A percentile compares a stretch with the other conserved stretches of the same genome.
Evolutionary conservation across 2,113 vertebrate genomes (phyloP).

Genomic region (Micronycteris hirsuta): DNA sequence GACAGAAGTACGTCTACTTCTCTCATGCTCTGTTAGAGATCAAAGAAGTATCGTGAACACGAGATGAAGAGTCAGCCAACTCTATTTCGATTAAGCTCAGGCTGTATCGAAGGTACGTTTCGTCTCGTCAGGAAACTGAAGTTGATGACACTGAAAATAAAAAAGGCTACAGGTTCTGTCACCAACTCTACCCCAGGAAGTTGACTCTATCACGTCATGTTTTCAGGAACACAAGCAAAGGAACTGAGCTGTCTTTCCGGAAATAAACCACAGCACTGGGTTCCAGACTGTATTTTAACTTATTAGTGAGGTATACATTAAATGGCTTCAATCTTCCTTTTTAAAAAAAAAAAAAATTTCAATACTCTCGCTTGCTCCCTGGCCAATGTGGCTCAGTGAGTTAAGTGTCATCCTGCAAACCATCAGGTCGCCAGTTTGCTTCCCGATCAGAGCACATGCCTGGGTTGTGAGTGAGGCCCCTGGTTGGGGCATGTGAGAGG

Average conservation of each 20-base stretch:
- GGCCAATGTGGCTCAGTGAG: too few species aligned
- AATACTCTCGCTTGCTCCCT: too few species aligned
- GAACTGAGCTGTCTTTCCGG: not conserved
- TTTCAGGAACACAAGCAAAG: not conserved
- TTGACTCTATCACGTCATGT: not conserved
- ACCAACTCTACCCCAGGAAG: not conserved
- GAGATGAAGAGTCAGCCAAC: not conserved
- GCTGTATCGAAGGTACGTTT: not conserved
- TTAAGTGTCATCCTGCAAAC: too few species aligned
- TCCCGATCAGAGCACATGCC: too few species aligned
- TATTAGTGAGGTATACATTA: not conserved
- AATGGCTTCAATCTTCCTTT: not conserved
- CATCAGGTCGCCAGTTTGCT: too few species aligned
- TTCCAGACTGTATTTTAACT: not conserved
- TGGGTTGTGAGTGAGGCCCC: too few species aligned
- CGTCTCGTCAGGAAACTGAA: not conserved
- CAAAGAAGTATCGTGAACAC: not conserved
- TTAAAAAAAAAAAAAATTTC: too few species aligned
- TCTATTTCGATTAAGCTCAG: not conserved
- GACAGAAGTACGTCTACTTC: not conserved
- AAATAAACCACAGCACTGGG: not conserved
- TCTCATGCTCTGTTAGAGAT: not conserved
- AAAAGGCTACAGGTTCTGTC: not conserved
- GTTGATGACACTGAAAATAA: not conserved
- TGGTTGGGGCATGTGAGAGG: too few species aligned